phyloP scores from a whole-genome alignment of 2,888 invertebrate genomes.

The Branchellion lobata region DNA sequence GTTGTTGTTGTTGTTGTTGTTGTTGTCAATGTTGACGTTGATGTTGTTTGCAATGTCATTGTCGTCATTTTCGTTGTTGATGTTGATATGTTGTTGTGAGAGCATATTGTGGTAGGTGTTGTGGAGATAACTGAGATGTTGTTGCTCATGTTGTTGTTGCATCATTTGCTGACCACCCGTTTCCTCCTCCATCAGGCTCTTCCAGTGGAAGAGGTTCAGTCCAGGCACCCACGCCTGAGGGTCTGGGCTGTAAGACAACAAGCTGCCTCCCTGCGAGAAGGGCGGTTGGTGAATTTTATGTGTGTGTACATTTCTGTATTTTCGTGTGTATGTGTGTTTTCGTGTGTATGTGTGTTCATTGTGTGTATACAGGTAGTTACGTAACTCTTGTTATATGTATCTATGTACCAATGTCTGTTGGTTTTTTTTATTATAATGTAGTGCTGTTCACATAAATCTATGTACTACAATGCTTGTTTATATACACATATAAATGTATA shows the following conservation, averaged over 20 bases:
- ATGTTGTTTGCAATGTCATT: not conserved
- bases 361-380: too few relatives aligned
- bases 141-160: conserved; percentile 21
- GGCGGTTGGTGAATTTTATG: not conserved
- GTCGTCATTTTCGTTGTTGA: not conserved
- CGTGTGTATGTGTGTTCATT: too few relatives aligned
- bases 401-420: too few relatives aligned
- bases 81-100: conserved; percentile 5
- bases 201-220: conserved; percentile 32
- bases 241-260: conserved; percentile 32
- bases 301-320: not conserved
- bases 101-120: conserved; percentile 6
- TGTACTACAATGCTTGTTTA: too few relatives aligned
- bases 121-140: conserved; percentile 13
- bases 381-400: too few relatives aligned
- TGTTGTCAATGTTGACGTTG: not conserved
- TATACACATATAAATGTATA: too few relatives aligned
- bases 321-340: not conserved
- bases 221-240: conserved; percentile 30
- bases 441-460: too few relatives aligned
- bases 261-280: not conserved
- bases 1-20: not conserved
- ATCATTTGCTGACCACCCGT: not conserved
- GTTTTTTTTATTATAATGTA: too few relatives aligned
- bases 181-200: conserved; percentile 17